Evolutionary conservation across 2,797 vertebrate species (phyloP).

Genomic region (Rousettus madagascariensis): DNA sequence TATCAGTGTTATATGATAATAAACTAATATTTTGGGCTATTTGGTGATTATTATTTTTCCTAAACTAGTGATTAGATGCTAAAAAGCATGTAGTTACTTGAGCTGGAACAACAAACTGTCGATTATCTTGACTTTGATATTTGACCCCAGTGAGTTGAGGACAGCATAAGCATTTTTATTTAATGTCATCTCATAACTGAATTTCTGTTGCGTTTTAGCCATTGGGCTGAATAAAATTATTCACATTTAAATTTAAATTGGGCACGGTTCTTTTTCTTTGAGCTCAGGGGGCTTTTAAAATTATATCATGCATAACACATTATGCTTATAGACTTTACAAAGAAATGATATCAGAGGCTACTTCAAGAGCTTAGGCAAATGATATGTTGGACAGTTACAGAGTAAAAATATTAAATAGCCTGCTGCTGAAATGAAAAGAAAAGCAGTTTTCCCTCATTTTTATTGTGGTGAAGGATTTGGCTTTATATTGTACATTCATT

Average conservation of each 20-base stretch:
- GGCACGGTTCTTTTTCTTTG: slow-evolving; percentile 51
- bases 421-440: not conserved
- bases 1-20: slow-evolving; percentile 32
- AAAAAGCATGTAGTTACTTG: slow-evolving; percentile 30
- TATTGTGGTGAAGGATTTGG: not conserved
- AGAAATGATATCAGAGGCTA: slow-evolving; percentile 46
- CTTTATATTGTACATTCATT: not conserved
- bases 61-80: slow-evolving; percentile 50
- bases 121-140: slow-evolving; percentile 65
- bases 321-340: slow-evolving; percentile 53
- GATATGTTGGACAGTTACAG: slow-evolving; percentile 6
- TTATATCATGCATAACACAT: slow-evolving; percentile 55
- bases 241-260: slow-evolving; percentile 68
- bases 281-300: slow-evolving; percentile 56
- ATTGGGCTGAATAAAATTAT: slow-evolving; percentile 52
- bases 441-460: not conserved
- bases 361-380: slow-evolving; percentile 45
- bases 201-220: slow-evolving; percentile 52
- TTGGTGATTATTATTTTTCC: slow-evolving; percentile 33
- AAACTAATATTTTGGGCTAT: slow-evolving; percentile 41
- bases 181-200: slow-evolving; percentile 39
- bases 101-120: slow-evolving; percentile 30
- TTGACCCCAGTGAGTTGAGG: slow-evolving; percentile 40
- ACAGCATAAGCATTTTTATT: slow-evolving; percentile 45
- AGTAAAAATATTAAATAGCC: not conserved